These are phyloP conservation scores for Heterocephalus glaber DNA, from an alignment of 2,113 vertebrate genomes.

Conservation along the genomic window DNA sequence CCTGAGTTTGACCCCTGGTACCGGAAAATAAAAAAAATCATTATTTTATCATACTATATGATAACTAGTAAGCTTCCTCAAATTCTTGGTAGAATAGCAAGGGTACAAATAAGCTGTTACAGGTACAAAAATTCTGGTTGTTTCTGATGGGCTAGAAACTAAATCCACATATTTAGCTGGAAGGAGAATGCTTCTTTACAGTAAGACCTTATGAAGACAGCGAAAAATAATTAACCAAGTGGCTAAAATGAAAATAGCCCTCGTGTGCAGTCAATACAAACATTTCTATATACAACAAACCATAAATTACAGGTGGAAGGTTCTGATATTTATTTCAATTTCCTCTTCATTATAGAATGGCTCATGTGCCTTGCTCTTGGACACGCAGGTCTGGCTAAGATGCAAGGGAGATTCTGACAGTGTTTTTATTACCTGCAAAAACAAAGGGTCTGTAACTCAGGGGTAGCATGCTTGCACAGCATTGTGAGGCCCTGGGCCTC, in stretches of 20 bases:
- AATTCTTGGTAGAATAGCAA: not conserved
- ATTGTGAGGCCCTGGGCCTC: not conserved
- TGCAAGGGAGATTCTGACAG: too few relatives aligned
- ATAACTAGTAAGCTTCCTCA: not conserved
- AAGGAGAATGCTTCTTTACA: not conserved
- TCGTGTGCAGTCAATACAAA: too few relatives aligned
- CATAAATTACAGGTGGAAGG: not conserved
- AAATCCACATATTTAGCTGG: not conserved
- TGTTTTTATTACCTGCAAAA: too few relatives aligned
- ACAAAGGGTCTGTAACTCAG: too few relatives aligned
- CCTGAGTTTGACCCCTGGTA: too few relatives aligned
- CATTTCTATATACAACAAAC: not conserved
- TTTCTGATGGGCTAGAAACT: not conserved
- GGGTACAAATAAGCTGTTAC: not conserved
- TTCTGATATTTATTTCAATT: conserved; percentile 34
- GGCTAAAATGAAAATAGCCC: conserved; percentile 1
- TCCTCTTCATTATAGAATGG: conserved; percentile 27
- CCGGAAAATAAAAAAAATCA: too few relatives aligned
- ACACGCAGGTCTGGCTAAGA: too few relatives aligned
- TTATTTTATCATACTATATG: not conserved
- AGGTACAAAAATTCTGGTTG: conserved; percentile 2
- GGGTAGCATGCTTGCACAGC: not conserved
- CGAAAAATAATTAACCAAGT: not conserved
- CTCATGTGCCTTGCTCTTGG: not conserved
- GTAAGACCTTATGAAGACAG: not conserved